Percentiles rank a stretch among this genome's conserved stretches.
These are phyloP conservation scores for Heteronetta atricapilla DNA, from an alignment of 2,113 vertebrate species.

Conservation along the genomic window DNA sequence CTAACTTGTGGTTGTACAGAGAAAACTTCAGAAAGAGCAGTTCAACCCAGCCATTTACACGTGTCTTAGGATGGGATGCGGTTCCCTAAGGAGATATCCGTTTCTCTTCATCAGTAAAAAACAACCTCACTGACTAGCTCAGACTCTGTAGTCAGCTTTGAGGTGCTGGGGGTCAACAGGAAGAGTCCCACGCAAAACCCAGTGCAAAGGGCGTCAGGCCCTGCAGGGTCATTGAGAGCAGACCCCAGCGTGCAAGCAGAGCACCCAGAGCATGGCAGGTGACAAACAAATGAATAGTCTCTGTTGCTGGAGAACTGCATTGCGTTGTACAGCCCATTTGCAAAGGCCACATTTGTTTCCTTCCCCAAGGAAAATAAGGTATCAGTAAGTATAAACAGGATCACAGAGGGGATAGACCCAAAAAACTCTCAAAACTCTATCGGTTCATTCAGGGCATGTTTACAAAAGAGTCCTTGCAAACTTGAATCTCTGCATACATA, in stretches of 20 bases:
- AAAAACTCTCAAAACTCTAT: not conserved
- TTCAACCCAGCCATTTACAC: not conserved
- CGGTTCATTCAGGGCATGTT: not conserved
- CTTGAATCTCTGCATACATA: not conserved
- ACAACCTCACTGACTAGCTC: not conserved
- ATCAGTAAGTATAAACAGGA: not conserved
- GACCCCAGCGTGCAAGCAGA: not conserved
- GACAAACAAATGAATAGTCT: not conserved
- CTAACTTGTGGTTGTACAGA: not conserved
- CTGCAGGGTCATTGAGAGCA: not conserved
- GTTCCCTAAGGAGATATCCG: not conserved
- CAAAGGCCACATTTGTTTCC: not conserved
- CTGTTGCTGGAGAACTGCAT: accelerated
- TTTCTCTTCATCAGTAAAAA: conserved; percentile 27
- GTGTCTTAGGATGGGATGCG: not conserved
- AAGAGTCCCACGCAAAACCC: not conserved
- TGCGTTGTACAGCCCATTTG: not conserved
- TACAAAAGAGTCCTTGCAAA: not conserved
- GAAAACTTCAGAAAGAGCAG: conserved; percentile 33
- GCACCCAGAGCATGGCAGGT: not conserved
- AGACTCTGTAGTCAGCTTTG: not conserved
- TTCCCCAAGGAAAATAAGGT: not conserved
- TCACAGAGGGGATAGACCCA: not conserved
- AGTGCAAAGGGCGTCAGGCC: not conserved
- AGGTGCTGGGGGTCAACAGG: not conserved